phyloP scores from a whole-genome alignment of 2,113 vertebrate genomes.

The Marmota flaviventris region DNA sequence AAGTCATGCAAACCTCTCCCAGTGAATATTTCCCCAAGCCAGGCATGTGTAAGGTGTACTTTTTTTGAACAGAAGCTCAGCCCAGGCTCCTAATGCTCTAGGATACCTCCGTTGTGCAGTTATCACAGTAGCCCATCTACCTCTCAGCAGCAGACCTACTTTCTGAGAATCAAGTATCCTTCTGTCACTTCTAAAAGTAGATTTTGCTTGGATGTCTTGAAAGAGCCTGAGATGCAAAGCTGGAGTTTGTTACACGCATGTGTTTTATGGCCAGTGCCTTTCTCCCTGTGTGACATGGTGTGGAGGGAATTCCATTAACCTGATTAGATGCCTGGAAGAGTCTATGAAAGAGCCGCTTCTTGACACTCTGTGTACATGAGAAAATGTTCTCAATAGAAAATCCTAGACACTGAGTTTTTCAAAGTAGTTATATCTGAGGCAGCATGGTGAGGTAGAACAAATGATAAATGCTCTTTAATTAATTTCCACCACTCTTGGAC shows the following conservation, averaged over 20 bases:
- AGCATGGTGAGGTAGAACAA: neutral
- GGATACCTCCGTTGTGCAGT: no score
- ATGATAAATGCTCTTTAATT: neutral
- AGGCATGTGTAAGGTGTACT: neutral
- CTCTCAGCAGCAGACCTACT: neutral
- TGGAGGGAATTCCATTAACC: neutral
- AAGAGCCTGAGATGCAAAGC: neutral
- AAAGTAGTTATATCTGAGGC: neutral
- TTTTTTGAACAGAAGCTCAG: neutral
- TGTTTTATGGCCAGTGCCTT: neutral
- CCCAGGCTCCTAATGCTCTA: no score
- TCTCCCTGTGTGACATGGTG: neutral
- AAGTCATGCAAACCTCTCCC: neutral
- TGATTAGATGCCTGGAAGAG: no score
- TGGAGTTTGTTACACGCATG: neutral
- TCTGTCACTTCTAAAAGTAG: neutral
- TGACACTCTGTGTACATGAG: neutral
- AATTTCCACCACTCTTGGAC: neutral
- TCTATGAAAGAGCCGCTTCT: neutral
- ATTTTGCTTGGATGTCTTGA: neutral
- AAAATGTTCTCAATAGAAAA: neutral
- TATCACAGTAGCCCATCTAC: accelerated
- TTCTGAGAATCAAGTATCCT: neutral
- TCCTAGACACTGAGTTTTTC: neutral
- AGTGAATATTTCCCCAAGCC: neutral